Base-by-base conservation (phyloP, 2,888 invertebrate species). In the Agelastica alni region DNA sequence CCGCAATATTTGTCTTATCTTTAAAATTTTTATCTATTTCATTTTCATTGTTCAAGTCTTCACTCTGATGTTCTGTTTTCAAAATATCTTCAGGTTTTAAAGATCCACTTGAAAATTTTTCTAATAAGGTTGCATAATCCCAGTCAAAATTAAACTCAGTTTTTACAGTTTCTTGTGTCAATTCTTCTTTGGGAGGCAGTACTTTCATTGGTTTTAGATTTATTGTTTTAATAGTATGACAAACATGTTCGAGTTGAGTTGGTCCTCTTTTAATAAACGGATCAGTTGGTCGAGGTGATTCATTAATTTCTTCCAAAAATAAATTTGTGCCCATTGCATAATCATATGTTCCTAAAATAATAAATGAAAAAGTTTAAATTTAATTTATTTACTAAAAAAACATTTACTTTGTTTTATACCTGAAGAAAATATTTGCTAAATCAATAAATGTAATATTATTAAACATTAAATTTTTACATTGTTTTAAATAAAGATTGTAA, bases 321-420 rank as follows among this genome's bases (percentile, higher is more conserved):
- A 91, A 77, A 61, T 85, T 84, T 10, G 90, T 90, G 13, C 90
- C 91, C 55, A 87, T 72, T 5, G 85, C 79, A 69, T 84, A 82
- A 67, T 85, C 85, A 74, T 84, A 88, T 44, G 81, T 81, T 12
- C 90, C 91, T 84, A 75, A 79, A 77, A 59, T 74, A 72, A 66
- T 3, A 31, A 31, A n/a, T 6, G 9, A 73, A 78, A 78, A 59
- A n/a, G n/a, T n/a, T n/a, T n/a, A n/a, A n/a, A n/a, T n/a, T n/a
- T n/a, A n/a, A n/a, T n/a, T n/a, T n/a, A n/a, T n/a, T n/a, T n/a
- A n/a, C n/a, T n/a, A n/a, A n/a, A n/a, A n/a, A n/a, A n/a, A n/a
- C n/a, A n/a, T n/a, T n/a, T n/a, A n/a, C n/a, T n/a, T n/a, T n/a
- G n/a, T n/a, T n/a, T n/a, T n/a, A n/a, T n/a, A n/a, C n/a, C n/a